Conservation (phyloP, 2,797 vertebrate genomes). For the Bovichtus diacanthus region DNA sequence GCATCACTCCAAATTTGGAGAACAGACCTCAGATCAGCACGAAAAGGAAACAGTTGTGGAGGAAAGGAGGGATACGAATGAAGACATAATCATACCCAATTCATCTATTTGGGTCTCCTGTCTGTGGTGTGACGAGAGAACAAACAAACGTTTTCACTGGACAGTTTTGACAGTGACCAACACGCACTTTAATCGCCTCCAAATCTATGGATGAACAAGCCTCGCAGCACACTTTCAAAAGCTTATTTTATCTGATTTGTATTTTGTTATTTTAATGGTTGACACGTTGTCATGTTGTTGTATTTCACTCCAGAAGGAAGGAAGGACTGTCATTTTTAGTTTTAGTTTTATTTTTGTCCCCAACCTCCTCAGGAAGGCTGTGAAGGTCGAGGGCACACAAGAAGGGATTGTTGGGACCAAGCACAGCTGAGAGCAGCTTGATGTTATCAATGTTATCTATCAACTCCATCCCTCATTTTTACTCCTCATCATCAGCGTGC, state of each 20-base stretch:
- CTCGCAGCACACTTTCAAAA: conserved; percentile 78
- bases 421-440: conserved; percentile 46
- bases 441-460: conserved; percentile 44
- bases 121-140: conserved; percentile 76
- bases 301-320: conserved; percentile 70
- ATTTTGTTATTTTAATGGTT: conserved; percentile 63
- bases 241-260: conserved; percentile 67
- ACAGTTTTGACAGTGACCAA: conserved; percentile 83
- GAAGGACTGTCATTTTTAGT: conserved; percentile 50
- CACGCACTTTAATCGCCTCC: conserved; percentile 91
- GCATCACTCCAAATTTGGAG: conserved; percentile 59
- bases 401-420: conserved; percentile 68
- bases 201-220: conserved; percentile 85
- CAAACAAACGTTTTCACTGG: conserved; percentile 82
- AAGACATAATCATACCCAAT: conserved; percentile 47
- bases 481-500: background rate
- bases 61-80: conserved; percentile 43
- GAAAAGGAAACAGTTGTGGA: conserved; percentile 37
- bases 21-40: conserved; percentile 57
- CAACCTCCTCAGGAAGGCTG: conserved; percentile 62
- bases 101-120: conserved; percentile 46
- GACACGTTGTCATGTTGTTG: conserved; percentile 53
- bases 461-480: conserved; percentile 37
- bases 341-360: conserved; percentile 34
- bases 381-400: conserved; percentile 54